Percentiles rank a stretch among this genome's conserved stretches.
Conservation (phyloP, 2,888 invertebrate genomes). For the Operophtera brumata region DNA sequence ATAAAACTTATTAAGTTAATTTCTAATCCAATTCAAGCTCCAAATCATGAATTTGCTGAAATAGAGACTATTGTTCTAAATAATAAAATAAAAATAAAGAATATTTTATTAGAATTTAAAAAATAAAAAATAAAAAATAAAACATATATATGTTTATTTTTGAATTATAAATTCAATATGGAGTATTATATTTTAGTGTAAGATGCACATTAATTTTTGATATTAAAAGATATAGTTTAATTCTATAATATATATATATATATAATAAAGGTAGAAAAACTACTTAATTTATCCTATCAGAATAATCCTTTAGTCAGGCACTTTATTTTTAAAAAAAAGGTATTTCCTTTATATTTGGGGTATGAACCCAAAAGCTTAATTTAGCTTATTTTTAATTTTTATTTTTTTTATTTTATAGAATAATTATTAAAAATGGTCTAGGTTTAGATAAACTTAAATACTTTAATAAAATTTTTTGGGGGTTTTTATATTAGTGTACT, state of each 20-base stretch:
- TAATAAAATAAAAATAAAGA: constrained; percentile 75
- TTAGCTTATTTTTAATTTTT: constrained; percentile 74
- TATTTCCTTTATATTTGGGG: constrained; percentile 76
- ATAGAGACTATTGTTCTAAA: constrained; percentile 68
- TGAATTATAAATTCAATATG: constrained; percentile 48
- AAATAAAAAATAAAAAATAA: constrained; percentile 77
- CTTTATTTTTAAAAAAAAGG: constrained; percentile 74
- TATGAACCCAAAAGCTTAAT: constrained; percentile 83
- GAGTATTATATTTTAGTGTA: constrained; percentile 80
- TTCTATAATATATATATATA: constrained; percentile 76
- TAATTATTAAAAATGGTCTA: constrained; percentile 44
- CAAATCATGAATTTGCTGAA: constrained; percentile 64
- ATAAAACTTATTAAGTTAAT: constrained; percentile 83
- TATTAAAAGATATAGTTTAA: constrained; percentile 81
- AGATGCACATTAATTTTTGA: constrained; percentile 83
- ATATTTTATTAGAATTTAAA: constrained; percentile 75
- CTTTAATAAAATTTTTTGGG: too few species aligned
- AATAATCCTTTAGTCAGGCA: constrained; percentile 74
- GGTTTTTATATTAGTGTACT: too few species aligned
- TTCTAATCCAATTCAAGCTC: constrained; percentile 83
- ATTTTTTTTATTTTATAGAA: constrained; percentile 36
- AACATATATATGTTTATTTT: constrained; percentile 71
- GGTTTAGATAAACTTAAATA: constrained; percentile 27
- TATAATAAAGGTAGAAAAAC: constrained; percentile 76
- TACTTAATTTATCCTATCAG: constrained; percentile 72